Conservation (phyloP, 2,113 vertebrate genomes). For the Onychostoma macrolepis region DNA sequence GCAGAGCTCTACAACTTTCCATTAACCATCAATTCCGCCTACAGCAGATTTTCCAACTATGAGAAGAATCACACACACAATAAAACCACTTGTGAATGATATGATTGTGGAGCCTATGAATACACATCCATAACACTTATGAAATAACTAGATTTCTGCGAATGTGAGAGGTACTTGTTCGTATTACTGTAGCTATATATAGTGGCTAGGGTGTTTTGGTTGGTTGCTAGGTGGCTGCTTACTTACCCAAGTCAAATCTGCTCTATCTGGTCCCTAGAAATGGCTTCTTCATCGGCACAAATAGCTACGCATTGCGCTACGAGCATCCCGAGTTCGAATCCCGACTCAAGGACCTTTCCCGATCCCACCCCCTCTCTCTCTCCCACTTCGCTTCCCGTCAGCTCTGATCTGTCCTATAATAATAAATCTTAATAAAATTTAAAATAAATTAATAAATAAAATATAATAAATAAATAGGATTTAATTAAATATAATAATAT, state of each 20-base stretch:
- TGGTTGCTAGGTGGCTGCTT: background rate
- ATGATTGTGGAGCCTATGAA: background rate
- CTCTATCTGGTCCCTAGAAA: background rate
- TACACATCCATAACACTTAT: background rate
- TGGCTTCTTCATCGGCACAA: background rate
- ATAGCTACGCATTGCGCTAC: too few species aligned
- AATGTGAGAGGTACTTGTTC: background rate
- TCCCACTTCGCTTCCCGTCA: too few species aligned
- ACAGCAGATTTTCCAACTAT: constrained; percentile 8
- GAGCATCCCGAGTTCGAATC: too few species aligned
- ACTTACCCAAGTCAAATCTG: background rate
- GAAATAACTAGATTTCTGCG: background rate
- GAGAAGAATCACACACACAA: background rate
- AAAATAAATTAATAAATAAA: too few species aligned
- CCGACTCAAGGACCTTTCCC: too few species aligned
- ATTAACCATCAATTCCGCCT: background rate
- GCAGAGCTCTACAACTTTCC: background rate
- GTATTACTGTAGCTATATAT: background rate
- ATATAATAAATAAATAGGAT: background rate
- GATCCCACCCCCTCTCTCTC: too few species aligned
- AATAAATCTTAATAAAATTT: background rate
- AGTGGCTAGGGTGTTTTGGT: too few species aligned
- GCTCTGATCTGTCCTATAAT: too few species aligned
- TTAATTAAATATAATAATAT: background rate
- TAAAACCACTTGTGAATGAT: background rate